Conservation (phyloP, 64 coral and sea anemone species). For the Dendrophyllia cribrosa region DNA sequence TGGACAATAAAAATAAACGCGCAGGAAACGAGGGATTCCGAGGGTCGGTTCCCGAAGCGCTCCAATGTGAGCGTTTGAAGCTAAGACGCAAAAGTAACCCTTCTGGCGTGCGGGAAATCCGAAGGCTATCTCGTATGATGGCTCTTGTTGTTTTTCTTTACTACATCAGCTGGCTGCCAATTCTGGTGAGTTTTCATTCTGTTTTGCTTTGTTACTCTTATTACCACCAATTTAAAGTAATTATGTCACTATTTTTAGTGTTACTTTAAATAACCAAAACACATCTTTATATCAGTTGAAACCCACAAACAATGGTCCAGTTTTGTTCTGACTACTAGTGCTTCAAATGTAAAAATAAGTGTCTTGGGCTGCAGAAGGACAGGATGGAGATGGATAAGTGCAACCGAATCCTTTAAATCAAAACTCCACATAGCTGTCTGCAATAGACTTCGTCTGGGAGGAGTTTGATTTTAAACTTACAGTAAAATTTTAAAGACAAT, state of each 20-base stretch:
- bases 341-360: no score
- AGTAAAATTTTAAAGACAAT: no score
- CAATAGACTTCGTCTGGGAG: not conserved
- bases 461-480: no score
- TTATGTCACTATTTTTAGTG: no score
- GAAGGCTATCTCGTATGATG: constrained; percentile 84
- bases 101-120: constrained; percentile 72
- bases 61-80: not conserved
- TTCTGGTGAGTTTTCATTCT: constrained; percentile 75
- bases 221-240: no score
- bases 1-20: constrained; percentile 41
- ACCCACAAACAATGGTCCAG: no score
- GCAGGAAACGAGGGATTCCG: not conserved
- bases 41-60: not conserved
- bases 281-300: no score
- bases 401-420: no score
- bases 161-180: constrained; percentile 93
- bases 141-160: constrained; percentile 87
- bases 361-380: no score
- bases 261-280: no score
- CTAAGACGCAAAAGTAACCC: constrained; percentile 12
- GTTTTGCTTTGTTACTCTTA: not conserved
- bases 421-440: not conserved
- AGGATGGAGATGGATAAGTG: no score
- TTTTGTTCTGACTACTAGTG: no score